phyloP scores from a whole-genome alignment of 2,888 invertebrate species.

The Prenolepis imparis region DNA sequence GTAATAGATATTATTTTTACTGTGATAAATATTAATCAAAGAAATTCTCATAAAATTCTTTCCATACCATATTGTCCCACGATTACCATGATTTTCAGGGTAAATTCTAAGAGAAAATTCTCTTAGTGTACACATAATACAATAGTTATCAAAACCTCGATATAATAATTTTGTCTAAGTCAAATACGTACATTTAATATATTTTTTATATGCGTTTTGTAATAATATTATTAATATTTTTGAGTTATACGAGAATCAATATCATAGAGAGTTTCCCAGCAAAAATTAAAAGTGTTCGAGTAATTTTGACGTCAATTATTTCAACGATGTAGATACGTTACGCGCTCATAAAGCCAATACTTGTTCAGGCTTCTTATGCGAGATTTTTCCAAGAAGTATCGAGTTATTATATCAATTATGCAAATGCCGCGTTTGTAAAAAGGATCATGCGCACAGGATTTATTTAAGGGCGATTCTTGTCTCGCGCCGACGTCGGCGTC shows the following conservation, averaged over 20 bases:
- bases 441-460: conserved; percentile 78
- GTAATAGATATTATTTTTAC: too few relatives aligned
- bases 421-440: conserved; percentile 76
- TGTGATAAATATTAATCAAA: too few relatives aligned
- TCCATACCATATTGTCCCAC: too few relatives aligned
- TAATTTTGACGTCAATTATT: background rate
- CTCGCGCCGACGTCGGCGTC: conserved; percentile 61
- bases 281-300: background rate
- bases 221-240: background rate
- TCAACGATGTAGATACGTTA: background rate
- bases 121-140: background rate
- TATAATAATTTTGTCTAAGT: background rate
- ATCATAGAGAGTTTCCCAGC: background rate
- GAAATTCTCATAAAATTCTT: too few relatives aligned
- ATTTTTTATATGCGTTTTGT: background rate
- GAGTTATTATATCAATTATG: conserved; percentile 81
- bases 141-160: background rate
- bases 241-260: background rate
- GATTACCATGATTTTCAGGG: too few relatives aligned
- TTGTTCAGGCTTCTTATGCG: conserved; percentile 26
- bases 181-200: background rate
- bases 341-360: background rate
- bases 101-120: too few relatives aligned
- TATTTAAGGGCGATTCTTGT: conserved; percentile 73
- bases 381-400: conserved; percentile 56